Conservation (phyloP, 2,113 vertebrate genomes). For the Sylvilagus bachmani region DNA sequence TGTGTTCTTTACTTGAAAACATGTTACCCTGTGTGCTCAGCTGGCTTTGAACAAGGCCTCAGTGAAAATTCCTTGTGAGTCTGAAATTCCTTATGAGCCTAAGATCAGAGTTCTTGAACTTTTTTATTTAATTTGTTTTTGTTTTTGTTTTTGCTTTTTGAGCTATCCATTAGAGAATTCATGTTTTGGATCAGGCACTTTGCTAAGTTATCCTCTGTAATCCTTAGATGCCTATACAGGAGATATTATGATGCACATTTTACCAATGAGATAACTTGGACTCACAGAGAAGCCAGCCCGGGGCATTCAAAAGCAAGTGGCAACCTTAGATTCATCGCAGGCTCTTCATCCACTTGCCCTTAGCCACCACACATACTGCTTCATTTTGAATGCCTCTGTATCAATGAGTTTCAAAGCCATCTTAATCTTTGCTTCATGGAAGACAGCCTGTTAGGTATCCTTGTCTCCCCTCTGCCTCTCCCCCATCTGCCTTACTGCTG, state of each 20-base stretch:
- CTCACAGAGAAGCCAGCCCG: background rate
- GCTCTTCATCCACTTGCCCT: background rate
- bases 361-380: background rate
- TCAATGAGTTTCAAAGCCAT: background rate
- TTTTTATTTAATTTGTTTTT: background rate
- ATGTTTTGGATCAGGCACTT: too few relatives aligned
- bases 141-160: background rate
- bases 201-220: background rate
- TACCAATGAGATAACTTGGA: slow-evolving; percentile 13
- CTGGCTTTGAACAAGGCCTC: background rate
- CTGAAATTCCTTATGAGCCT: background rate
- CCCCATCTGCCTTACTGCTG: too few relatives aligned
- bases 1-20: slow-evolving; percentile 2
- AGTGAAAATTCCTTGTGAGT: background rate
- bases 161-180: background rate
- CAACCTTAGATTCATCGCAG: background rate
- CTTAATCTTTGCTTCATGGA: background rate
- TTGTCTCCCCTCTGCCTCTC: background rate
- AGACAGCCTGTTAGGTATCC: background rate
- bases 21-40: background rate
- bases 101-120: background rate
- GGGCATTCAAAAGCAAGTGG: background rate
- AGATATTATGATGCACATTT: background rate
- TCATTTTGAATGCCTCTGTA: background rate
- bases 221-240: background rate